Conservation (phyloP, 1,140 invertebrate species). For the Asbolus verrucosus region DNA sequence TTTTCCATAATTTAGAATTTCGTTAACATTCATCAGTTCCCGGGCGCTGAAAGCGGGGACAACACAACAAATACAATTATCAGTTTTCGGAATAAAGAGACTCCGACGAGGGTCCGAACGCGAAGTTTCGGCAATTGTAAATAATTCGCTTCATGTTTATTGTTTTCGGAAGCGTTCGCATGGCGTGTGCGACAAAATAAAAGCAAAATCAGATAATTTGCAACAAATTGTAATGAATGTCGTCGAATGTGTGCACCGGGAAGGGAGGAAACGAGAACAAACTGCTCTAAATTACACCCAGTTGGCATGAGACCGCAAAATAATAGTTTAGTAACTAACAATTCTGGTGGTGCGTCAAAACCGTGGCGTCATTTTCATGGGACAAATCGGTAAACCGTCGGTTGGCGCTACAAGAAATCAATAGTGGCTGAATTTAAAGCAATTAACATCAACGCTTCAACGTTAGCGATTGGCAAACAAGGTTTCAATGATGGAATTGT, state of each 20-base stretch:
- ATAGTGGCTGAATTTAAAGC: slow-evolving; percentile 11
- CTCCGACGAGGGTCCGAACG: no score
- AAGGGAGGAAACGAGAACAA: slow-evolving; percentile 18
- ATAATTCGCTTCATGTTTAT: no score
- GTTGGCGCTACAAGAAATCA: slow-evolving; percentile 28
- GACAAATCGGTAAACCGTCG: not conserved
- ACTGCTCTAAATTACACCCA: slow-evolving; percentile 25
- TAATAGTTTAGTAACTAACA: slow-evolving; percentile 34
- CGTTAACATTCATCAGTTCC: not conserved
- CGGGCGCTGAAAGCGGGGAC: no score
- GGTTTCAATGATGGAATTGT: slow-evolving; percentile 7
- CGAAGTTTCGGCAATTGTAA: no score
- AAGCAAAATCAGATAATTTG: slow-evolving; percentile 19
- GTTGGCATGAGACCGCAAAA: slow-evolving; percentile 22
- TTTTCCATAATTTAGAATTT: not conserved
- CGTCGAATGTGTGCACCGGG: slow-evolving; percentile 11
- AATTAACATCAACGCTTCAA: slow-evolving; percentile 17
- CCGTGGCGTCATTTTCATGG: not conserved
- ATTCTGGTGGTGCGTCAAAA: slow-evolving; percentile 23
- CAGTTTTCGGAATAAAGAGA: no score
- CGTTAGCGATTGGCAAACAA: slow-evolving; percentile 8
- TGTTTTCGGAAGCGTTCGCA: no score
- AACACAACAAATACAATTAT: no score
- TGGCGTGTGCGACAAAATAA: not conserved
- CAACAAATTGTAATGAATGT: slow-evolving; percentile 24